phyloP scores from a whole-genome alignment of 2,888 invertebrate species.

The Xestia xanthographa region DNA sequence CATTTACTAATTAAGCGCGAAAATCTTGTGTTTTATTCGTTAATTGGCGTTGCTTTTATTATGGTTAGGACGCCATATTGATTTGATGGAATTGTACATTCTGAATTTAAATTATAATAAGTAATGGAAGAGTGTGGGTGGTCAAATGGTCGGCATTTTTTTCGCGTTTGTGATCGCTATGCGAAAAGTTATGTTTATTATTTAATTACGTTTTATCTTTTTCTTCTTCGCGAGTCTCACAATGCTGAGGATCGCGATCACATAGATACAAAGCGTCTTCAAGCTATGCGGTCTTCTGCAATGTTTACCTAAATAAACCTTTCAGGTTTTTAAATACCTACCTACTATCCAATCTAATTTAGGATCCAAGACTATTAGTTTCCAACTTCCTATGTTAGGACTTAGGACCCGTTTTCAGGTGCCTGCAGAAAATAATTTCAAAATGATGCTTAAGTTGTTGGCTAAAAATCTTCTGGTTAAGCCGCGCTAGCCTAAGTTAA shows the following conservation, averaged over 20 bases:
- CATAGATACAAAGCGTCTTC: background rate
- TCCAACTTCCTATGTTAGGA: background rate
- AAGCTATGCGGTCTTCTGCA: background rate
- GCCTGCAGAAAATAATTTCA: background rate
- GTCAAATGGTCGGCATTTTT: background rate
- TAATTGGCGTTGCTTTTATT: conserved; percentile 47
- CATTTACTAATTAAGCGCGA: conserved; percentile 57
- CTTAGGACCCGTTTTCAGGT: background rate
- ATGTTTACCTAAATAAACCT: background rate
- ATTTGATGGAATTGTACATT: conserved; percentile 7
- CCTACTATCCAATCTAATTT: no score
- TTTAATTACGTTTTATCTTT: background rate
- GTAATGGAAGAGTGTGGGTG: background rate
- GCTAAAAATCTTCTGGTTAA: no score
- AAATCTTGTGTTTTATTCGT: conserved; percentile 45
- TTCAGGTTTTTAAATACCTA: background rate
- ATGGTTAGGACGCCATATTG: background rate
- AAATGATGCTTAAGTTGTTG: background rate
- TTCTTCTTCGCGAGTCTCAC: background rate
- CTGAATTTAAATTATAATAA: conserved; percentile 19
- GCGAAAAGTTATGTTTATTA: background rate
- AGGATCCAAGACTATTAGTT: background rate
- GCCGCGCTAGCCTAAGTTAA: no score
- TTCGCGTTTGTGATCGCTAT: background rate
- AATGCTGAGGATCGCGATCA: background rate